These are phyloP conservation scores for Tetragnatha versicolor DNA, from an alignment of 1,140 invertebrate species.

Conservation along the genomic window DNA sequence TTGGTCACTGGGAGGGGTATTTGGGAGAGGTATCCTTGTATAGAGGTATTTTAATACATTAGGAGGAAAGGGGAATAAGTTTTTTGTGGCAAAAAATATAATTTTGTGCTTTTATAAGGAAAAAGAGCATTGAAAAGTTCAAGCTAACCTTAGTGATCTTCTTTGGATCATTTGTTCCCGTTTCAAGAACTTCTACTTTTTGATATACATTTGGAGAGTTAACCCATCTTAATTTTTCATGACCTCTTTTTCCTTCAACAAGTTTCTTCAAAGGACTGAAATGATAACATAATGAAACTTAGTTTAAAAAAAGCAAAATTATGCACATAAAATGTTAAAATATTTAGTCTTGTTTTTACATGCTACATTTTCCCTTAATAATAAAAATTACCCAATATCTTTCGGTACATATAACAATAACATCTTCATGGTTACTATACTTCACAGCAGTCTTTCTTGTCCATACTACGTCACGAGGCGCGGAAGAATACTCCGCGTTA, in stretches of 20 bases:
- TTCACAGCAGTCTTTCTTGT: no score
- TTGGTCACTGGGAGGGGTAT: no score
- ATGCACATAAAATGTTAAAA: not conserved
- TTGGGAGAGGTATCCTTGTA: no score
- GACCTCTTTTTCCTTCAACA: slow-evolving; percentile 78
- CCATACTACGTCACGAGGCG: no score
- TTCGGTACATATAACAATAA: slow-evolving; percentile 1
- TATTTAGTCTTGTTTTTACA: not conserved
- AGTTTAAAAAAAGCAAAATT: not conserved
- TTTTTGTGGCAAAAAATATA: no score
- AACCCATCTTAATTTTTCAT: slow-evolving; percentile 93
- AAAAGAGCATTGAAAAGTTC: not conserved
- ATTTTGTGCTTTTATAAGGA: no score
- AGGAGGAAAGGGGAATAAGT: no score
- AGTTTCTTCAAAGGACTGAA: slow-evolving; percentile 81
- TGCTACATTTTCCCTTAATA: not conserved
- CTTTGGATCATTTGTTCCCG: slow-evolving; percentile 94
- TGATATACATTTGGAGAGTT: slow-evolving; percentile 99
- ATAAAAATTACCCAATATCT: not conserved
- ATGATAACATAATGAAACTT: not conserved
- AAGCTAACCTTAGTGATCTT: slow-evolving; percentile 96
- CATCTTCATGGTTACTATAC: no score
- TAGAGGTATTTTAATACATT: no score
- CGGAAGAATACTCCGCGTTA: no score
- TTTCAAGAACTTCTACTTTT: slow-evolving; percentile 97